Conservation (phyloP, 2,888 invertebrate genomes). For the Patella pellucida region DNA sequence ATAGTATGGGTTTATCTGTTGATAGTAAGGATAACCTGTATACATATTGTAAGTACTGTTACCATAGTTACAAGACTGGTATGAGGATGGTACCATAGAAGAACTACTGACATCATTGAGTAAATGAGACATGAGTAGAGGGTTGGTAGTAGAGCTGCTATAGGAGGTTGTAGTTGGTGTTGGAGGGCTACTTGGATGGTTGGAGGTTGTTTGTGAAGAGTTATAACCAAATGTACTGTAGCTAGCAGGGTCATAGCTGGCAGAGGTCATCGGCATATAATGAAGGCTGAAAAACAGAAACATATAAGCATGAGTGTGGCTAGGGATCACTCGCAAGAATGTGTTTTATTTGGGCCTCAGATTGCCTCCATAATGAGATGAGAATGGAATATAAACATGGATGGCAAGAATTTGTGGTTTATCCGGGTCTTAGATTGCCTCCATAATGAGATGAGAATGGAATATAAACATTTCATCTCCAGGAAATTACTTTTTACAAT, state of each 20-base stretch:
- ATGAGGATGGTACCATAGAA: background rate
- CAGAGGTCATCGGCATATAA: background rate
- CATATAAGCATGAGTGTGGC: too few species aligned
- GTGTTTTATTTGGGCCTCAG: too few species aligned
- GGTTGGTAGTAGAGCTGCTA: background rate
- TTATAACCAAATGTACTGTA: background rate
- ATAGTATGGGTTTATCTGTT: background rate
- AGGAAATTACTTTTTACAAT: too few species aligned
- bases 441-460: too few species aligned
- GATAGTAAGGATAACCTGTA: background rate
- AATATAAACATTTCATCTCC: too few species aligned
- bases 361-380: too few species aligned
- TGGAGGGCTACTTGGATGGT: background rate
- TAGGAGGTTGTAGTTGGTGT: background rate
- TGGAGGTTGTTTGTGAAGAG: background rate
- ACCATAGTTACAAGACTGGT: conserved; percentile 8
- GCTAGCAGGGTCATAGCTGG: too few species aligned
- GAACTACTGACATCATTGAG: background rate
- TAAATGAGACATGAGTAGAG: conserved; percentile 3
- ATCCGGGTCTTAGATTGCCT: too few species aligned
- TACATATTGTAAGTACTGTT: background rate
- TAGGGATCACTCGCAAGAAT: too few species aligned
- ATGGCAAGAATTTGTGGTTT: too few species aligned
- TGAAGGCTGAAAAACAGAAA: background rate
- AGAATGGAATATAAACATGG: too few species aligned